phyloP scores from a whole-genome alignment of 2,888 invertebrate genomes.

The Scotopteryx bipunctaria region DNA sequence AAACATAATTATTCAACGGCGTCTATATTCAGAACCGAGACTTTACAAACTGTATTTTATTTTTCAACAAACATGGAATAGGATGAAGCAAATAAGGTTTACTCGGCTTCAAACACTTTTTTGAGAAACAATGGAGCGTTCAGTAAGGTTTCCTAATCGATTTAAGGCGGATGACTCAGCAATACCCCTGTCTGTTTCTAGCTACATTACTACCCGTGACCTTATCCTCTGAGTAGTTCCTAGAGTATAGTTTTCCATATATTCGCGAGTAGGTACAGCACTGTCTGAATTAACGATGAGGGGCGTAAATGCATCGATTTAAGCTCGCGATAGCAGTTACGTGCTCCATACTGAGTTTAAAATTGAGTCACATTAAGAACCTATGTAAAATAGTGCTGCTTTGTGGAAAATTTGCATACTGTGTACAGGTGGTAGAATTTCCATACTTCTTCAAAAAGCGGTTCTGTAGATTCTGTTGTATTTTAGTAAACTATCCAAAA shows the following conservation, averaged over 20 bases:
- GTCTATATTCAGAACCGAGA: no score
- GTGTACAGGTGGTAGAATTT: not conserved
- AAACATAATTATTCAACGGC: no score
- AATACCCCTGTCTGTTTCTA: not conserved
- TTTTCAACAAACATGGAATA: no score
- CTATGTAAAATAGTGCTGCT: not conserved
- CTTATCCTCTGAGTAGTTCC: slow-evolving; percentile 16
- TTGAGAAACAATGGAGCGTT: no score
- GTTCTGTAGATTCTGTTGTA: no score
- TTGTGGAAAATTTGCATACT: not conserved
- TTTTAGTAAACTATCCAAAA: no score
- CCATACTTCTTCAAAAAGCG: no score
- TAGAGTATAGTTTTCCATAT: slow-evolving; percentile 7
- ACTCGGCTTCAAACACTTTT: no score
- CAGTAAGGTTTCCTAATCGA: no score
- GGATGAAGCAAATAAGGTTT: no score
- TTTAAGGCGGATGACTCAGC: not conserved
- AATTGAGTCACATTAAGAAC: not conserved
- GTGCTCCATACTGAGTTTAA: not conserved
- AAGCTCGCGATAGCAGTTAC: slow-evolving; percentile 9
- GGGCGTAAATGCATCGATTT: slow-evolving; percentile 18
- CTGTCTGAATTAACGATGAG: slow-evolving; percentile 22
- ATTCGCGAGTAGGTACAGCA: slow-evolving; percentile 18
- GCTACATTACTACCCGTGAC: slow-evolving; percentile 11
- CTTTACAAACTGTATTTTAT: no score